phyloP scores from a whole-genome alignment of 2,113 vertebrate species.

The Clarias macrocephalus region DNA sequence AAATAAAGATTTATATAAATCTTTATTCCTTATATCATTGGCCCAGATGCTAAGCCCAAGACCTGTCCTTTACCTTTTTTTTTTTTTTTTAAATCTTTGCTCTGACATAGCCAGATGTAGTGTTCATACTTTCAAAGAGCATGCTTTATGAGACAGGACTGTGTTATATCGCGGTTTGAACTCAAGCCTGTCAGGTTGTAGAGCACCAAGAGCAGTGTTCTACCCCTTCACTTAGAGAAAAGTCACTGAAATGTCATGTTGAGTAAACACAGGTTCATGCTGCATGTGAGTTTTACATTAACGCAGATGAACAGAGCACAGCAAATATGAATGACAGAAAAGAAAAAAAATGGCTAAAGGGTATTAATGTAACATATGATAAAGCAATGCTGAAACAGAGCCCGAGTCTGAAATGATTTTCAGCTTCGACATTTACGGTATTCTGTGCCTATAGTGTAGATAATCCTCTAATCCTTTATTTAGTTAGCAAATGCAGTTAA shows the following conservation, averaged over 20 bases:
- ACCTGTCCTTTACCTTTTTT: background rate
- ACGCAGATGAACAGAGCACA: slow-evolving; percentile 8
- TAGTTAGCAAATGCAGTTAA: slow-evolving; percentile 55
- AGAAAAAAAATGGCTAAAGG: slow-evolving; percentile 17
- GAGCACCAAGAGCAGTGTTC: slow-evolving; percentile 19
- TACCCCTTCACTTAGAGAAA: slow-evolving; percentile 17
- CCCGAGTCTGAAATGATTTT: slow-evolving; percentile 51
- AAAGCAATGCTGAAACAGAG: slow-evolving; percentile 28
- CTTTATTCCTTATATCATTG: background rate
- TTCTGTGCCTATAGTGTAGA: slow-evolving; percentile 40
- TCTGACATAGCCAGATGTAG: slow-evolving; percentile 22
- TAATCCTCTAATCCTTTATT: slow-evolving; percentile 33
- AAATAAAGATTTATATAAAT: background rate
- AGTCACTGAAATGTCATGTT: slow-evolving; percentile 18
- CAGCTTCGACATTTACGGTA: slow-evolving; percentile 54
- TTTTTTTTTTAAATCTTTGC: background rate
- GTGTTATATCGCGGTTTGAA: slow-evolving; percentile 15
- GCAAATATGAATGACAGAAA: background rate
- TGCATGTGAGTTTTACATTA: slow-evolving; percentile 4
- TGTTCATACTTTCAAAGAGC: slow-evolving; percentile 30
- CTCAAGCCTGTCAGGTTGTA: slow-evolving; percentile 17
- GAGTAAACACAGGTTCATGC: slow-evolving; percentile 4
- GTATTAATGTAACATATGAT: slow-evolving; percentile 14
- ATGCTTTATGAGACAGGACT: slow-evolving; percentile 24
- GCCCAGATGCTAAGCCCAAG: background rate